Evolutionary conservation across 2,113 vertebrate species (phyloP), one percentile per base, ranked within the genome.

Genomic region (Gila orcuttii): DNA sequence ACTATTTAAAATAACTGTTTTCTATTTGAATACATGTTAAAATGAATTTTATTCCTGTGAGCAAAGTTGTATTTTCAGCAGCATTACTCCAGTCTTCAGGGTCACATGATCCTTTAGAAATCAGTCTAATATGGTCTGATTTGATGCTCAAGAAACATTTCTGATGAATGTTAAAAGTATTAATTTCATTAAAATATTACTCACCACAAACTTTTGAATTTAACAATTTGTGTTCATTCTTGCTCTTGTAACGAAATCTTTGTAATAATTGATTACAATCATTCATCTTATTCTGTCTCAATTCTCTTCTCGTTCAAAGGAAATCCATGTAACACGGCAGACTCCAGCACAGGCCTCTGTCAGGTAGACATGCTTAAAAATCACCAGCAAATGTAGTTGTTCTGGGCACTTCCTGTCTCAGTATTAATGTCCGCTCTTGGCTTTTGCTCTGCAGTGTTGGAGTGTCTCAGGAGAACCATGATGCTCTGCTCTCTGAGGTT

Each of bases 401-500:
- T 23, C 42, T 42, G 10, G 3, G 9, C 77, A 7, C 77, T 15
- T 13, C 19, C 69, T 59, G 66, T 59, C 23, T 74, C 73, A 11
- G 42, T 36, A 9, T 60, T 81, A 50, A 75, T 21, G 21, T 23
- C 19, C 15, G n/a, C 31, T 17, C 13, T 11, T 8, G 23, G 59
- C 39, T 52, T 52, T 85, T 12, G 1, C 45, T 15, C 80, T n/a
- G 64, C 76, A 94, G 94, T 90, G 91, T 90, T 86, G 91, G 90
- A 3, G 91, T 92, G 85, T 95, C 85, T 7, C 93, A 94, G 68
- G 95, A 96, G 10, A 93, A 93, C 12, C 93, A 91, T 76, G 93
- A 94, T 52, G 90, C 81, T 75, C 90, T 98, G 62, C 87, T 96
- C 9, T 87, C 91, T 12, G 93, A 90, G 82, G 93, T 97, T 76